Conservation (phyloP, 1,140 invertebrate species). For the Calliphora vicina region DNA sequence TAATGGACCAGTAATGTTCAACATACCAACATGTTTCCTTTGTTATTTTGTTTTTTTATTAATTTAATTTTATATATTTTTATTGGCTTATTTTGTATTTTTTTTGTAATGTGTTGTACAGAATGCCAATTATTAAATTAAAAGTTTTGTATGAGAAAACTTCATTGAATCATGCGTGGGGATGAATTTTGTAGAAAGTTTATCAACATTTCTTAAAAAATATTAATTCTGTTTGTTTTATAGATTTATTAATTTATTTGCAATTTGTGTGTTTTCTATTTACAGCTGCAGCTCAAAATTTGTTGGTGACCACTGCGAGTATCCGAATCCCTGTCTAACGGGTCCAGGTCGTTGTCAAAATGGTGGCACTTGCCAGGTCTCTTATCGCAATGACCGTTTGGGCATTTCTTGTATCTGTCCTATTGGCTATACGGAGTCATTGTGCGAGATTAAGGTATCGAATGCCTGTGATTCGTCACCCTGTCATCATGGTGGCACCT, state of each 20-base stretch:
- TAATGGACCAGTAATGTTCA: constrained; percentile 14
- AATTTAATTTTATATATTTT: background rate
- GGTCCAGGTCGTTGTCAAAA: constrained; percentile 85
- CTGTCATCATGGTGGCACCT: constrained; percentile 86
- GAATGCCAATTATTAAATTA: constrained; percentile 16
- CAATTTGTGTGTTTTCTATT: constrained; percentile 51
- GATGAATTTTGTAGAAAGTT: background rate
- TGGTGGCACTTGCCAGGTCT: constrained; percentile 87
- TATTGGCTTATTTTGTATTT: background rate
- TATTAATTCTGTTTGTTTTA: too few species aligned
- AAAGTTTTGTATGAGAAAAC: background rate
- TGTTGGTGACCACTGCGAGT: constrained; percentile 93
- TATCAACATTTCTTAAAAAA: background rate
- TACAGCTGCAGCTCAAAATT: constrained; percentile 89
- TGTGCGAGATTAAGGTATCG: constrained; percentile 90
- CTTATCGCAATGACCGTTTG: constrained; percentile 71
- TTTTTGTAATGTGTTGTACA: background rate
- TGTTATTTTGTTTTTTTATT: background rate
- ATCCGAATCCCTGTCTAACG: constrained; percentile 90
- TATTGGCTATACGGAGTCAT: constrained; percentile 87
- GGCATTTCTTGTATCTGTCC: constrained; percentile 87
- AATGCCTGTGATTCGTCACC: constrained; percentile 91
- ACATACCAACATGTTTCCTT: constrained; percentile 20
- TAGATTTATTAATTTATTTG: background rate
- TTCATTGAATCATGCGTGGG: background rate